Base-by-base conservation (phyloP, 2,797 vertebrate species). In the Chrosomus eos region DNA sequence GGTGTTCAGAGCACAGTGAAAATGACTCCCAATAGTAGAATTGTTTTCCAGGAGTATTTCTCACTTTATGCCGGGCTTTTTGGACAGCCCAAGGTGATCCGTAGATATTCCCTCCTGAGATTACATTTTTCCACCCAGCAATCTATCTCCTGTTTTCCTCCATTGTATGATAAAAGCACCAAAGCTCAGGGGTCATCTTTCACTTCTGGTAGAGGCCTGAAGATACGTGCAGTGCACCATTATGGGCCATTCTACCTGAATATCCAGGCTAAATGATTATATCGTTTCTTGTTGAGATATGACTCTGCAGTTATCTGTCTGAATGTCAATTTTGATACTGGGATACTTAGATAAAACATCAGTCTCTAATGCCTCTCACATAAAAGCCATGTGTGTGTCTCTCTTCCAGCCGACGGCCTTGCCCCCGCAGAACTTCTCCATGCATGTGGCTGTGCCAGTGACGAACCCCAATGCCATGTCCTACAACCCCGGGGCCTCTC, bases 361-460 rank as follows among this genome's bases (percentile, higher is more conserved):
- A 80, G 36, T 80, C 5, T 67, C 62, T 43, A 43, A 72, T 31
- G 36, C 83, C 53, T 71, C 23, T 58, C n/a, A 64, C 71, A 45
- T 77, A 70, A 55, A 33, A 76, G 26, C 36, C 36, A 11, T 60
- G 48, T 88, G 38, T 89, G 82, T 84, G 62, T 89, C 80, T 83
- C 80, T 89, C 66, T 88, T 88, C 48, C 93, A 99, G 98, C 98
- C 98, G 64, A 95, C 96, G 89, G 96, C 94, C 80, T 90, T 99
- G 94, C 97, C 97, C 58, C 97, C 97, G 92, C 98, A 99, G 93
- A 99, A 96, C 95, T 99, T 99, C 94, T 97, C 98, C 78, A 99
- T 99, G 98, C 98, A 98, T 72, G 98, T 99, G 94, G 98, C 98
- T 0, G 97, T 99, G 88, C 98, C 98, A 0, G 97, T 99, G 89